phyloP scores from a whole-genome alignment of 2,888 invertebrate genomes.

The Ectemnius continuus region DNA sequence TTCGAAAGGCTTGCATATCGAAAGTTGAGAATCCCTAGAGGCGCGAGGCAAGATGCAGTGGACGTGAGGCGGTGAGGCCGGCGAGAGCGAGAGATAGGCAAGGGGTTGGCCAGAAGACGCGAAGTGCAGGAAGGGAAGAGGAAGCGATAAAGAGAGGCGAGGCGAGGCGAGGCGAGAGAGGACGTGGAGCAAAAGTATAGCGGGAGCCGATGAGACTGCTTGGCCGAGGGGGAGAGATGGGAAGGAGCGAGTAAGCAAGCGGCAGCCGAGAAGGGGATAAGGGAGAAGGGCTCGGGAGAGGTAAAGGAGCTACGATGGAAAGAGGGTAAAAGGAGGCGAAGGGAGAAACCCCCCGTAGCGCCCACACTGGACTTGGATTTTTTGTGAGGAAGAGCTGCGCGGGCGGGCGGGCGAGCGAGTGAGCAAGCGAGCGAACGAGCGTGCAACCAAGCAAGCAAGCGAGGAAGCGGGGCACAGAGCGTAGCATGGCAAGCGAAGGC shows the following conservation, averaged over 20 bases:
- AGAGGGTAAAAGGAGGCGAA: slow-evolving; percentile 69
- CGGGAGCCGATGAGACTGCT: too few species aligned
- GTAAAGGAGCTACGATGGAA: slow-evolving; percentile 62
- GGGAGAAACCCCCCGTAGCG: slow-evolving; percentile 73
- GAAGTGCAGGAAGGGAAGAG: slow-evolving; percentile 18
- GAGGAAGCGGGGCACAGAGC: too few species aligned
- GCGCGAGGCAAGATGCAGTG: slow-evolving; percentile 25
- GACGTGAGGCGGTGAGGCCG: slow-evolving; percentile 16
- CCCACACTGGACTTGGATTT: slow-evolving; percentile 75
- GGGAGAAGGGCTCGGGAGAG: slow-evolving; percentile 43
- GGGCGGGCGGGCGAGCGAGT: slow-evolving; percentile 39
- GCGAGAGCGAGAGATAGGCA: slow-evolving; percentile 17
- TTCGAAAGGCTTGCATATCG: background rate
- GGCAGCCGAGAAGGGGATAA: slow-evolving; percentile 51
- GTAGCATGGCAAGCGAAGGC: slow-evolving; percentile 16
- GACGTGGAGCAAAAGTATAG: slow-evolving; percentile 26
- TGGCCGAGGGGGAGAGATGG: slow-evolving; percentile 16
- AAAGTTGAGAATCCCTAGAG: slow-evolving; percentile 66
- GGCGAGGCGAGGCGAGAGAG: slow-evolving; percentile 53
- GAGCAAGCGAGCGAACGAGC: slow-evolving; percentile 53
- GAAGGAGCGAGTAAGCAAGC: background rate
- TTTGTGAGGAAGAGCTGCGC: slow-evolving; percentile 63
- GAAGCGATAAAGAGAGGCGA: slow-evolving; percentile 24
- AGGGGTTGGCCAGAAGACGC: slow-evolving; percentile 20
- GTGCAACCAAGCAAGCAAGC: slow-evolving; percentile 29